phyloP scores from a whole-genome alignment of 1,140 invertebrate species.

The Phocides pigmalion region DNA sequence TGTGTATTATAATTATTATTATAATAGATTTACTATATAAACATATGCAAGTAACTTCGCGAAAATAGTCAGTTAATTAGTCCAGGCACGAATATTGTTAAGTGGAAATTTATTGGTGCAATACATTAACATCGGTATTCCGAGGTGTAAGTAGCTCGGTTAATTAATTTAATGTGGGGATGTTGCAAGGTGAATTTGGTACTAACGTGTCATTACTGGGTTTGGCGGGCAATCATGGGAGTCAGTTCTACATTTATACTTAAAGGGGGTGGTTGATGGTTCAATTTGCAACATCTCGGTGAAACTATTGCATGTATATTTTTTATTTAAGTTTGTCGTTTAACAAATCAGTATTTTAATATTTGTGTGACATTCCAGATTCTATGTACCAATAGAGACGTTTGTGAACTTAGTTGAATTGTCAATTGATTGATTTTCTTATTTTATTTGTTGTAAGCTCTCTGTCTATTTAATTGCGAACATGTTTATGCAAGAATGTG shows the following conservation, averaged over 20 bases:
- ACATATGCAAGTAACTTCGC: slow-evolving; percentile 48
- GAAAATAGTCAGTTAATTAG: slow-evolving; percentile 52
- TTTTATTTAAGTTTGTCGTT: slow-evolving; percentile 71
- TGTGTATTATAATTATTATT: slow-evolving; percentile 62
- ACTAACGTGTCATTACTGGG: slow-evolving; percentile 28
- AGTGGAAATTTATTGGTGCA: slow-evolving; percentile 57
- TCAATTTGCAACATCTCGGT: slow-evolving; percentile 58
- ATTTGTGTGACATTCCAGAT: slow-evolving; percentile 81
- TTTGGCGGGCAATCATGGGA: slow-evolving; percentile 42
- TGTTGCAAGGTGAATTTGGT: slow-evolving; percentile 65
- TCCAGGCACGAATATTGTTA: slow-evolving; percentile 52
- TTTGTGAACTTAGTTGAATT: slow-evolving; percentile 51
- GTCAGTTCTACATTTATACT: slow-evolving; percentile 37
- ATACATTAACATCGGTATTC: slow-evolving; percentile 57
- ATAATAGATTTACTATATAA: slow-evolving; percentile 36
- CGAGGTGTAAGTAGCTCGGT: slow-evolving; percentile 51
- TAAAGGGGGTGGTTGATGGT: slow-evolving; percentile 33
- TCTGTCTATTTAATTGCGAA: slow-evolving; percentile 43
- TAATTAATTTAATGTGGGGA: slow-evolving; percentile 51
- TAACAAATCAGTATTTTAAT: slow-evolving; percentile 82
- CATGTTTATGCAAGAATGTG: slow-evolving; percentile 36
- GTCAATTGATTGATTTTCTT: slow-evolving; percentile 46
- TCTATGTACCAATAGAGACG: slow-evolving; percentile 57
- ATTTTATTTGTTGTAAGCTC: slow-evolving; percentile 51
- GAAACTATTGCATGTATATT: slow-evolving; percentile 61